These are phyloP conservation scores for Erynnis tages DNA, from an alignment of 2,888 invertebrate genomes.

Conservation along the genomic window DNA sequence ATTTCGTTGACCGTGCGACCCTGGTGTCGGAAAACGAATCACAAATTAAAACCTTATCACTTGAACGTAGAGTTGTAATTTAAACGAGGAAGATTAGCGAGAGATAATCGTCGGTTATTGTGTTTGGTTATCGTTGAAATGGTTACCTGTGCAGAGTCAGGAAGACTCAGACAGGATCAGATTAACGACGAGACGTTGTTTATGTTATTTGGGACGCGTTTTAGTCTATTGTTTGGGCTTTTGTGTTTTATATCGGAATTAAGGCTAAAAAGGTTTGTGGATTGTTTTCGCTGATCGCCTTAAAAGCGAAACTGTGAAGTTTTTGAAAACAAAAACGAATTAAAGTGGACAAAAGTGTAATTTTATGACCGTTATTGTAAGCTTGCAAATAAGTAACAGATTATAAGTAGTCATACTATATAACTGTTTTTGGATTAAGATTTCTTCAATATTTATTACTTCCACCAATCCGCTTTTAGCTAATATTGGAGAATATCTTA, in stretches of 20 bases:
- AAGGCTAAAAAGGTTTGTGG: constrained; percentile 11
- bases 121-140: constrained; percentile 72
- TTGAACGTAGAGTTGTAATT: constrained; percentile 34
- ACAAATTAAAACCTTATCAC: constrained; percentile 33
- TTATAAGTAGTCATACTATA: too few species aligned
- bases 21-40: constrained; percentile 18
- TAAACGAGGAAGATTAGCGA: constrained; percentile 44
- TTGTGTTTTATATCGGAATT: constrained; percentile 17
- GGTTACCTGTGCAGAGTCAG: constrained; percentile 46
- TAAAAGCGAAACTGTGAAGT: constrained; percentile 9
- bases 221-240: constrained; percentile 19
- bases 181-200: constrained; percentile 15
- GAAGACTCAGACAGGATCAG: constrained; percentile 43
- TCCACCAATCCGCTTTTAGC: too few species aligned
- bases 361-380: background rate
- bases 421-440: background rate
- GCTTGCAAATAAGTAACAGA: background rate
- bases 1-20: constrained; percentile 68
- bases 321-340: background rate
- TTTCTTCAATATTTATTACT: too few species aligned
- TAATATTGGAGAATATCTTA: too few species aligned
- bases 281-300: constrained; percentile 11
- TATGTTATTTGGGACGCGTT: constrained; percentile 29
- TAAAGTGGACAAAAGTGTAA: background rate
- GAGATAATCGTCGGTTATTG: constrained; percentile 73